phyloP scores from a whole-genome alignment of 2,888 invertebrate genomes.

The Podotricha telesiphe region DNA sequence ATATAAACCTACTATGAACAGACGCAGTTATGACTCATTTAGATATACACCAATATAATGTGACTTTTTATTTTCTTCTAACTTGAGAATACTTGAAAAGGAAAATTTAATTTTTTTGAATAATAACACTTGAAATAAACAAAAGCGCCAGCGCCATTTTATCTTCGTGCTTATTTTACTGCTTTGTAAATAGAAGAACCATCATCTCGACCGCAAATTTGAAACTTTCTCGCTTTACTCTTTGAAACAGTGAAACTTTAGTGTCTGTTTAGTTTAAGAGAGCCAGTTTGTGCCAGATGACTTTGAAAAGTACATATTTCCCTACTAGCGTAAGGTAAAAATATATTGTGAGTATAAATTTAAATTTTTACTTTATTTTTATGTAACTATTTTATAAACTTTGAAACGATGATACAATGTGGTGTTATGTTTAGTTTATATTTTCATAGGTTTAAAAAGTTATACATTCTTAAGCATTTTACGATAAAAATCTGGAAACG shows the following conservation, averaged over 20 bases:
- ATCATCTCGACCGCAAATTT: constrained; percentile 50
- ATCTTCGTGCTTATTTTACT: constrained; percentile 16
- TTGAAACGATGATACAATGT: constrained; percentile 29
- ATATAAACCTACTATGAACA: no score
- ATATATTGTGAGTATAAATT: constrained; percentile 41
- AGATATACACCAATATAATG: neutral
- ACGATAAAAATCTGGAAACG: neutral
- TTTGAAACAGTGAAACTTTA: constrained; percentile 59
- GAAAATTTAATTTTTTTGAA: neutral
- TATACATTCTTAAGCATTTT: neutral
- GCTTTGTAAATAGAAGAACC: constrained; percentile 36
- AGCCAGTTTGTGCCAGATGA: constrained; percentile 66
- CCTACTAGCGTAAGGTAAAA: constrained; percentile 54
- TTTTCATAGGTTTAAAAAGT: neutral
- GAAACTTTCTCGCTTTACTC: constrained; percentile 57
- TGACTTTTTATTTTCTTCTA: neutral
- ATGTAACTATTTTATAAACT: constrained; percentile 35
- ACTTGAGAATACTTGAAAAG: neutral
- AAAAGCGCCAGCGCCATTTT: constrained; percentile 6
- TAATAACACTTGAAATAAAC: constrained; percentile 5
- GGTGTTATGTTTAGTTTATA: constrained; percentile 6
- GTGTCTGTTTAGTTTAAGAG: constrained; percentile 71
- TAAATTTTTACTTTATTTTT: constrained; percentile 36
- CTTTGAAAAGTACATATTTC: constrained; percentile 68
- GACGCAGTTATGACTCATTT: no score